Conservation (phyloP, 1,140 invertebrate genomes). For the Physella acuta region DNA sequence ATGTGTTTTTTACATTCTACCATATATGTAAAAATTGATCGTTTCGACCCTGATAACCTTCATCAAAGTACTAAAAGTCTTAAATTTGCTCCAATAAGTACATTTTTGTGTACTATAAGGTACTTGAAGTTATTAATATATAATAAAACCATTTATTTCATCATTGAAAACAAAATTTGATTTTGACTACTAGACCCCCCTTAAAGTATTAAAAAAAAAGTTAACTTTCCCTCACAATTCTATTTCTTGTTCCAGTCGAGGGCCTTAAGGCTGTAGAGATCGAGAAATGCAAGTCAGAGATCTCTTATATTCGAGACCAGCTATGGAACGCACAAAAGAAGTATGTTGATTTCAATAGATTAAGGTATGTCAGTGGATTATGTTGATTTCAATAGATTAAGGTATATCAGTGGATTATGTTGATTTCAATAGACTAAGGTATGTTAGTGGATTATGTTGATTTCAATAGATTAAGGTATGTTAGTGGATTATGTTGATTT, state of each 20-base stretch:
- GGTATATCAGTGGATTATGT: slow-evolving; percentile 55
- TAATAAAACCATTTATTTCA: no score
- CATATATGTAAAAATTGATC: no score
- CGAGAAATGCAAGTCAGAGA: slow-evolving; percentile 59
- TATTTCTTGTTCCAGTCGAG: slow-evolving; percentile 44
- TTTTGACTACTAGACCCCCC: no score
- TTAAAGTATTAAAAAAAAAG: neutral
- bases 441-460: slow-evolving; percentile 53
- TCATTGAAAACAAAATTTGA: neutral
- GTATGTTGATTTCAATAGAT: slow-evolving; percentile 53
- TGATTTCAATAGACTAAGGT: slow-evolving; percentile 56
- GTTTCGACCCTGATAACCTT: no score
- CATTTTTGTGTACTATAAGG: no score
- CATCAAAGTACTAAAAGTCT: no score
- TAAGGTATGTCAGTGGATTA: slow-evolving; percentile 56
- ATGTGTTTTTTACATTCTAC: no score
- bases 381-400: slow-evolving; percentile 54
- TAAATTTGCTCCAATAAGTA: no score
- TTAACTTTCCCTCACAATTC: neutral
- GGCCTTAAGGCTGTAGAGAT: slow-evolving; percentile 58
- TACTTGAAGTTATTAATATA: neutral
- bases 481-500: slow-evolving; percentile 54
- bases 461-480: slow-evolving; percentile 54
- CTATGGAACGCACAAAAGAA: slow-evolving; percentile 57
- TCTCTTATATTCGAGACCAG: slow-evolving; percentile 55